Conservation (phyloP, 2,797 vertebrate species). For the Danionella dracula region DNA sequence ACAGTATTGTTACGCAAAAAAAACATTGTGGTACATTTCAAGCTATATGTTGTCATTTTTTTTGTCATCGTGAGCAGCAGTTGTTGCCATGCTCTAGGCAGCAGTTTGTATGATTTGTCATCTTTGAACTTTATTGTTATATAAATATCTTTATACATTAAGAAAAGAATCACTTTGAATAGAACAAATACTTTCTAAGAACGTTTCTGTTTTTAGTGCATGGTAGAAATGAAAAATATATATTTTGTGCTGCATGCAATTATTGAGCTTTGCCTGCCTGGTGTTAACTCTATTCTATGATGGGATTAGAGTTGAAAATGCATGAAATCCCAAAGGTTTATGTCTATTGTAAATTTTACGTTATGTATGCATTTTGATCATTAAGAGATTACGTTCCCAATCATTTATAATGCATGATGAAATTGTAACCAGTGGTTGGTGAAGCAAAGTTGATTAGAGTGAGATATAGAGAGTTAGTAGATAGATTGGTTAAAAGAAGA, state of each 20-base stretch:
- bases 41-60: too few relatives aligned
- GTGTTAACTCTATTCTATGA: conserved; percentile 42
- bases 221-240: conserved; percentile 65
- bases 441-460: not conserved
- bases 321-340: conserved; percentile 16
- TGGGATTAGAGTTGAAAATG: conserved; percentile 5
- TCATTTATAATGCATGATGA: not conserved
- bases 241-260: conserved; percentile 80
- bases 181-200: too few relatives aligned
- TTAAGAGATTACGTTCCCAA: not conserved
- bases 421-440: not conserved
- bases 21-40: conserved; percentile 19
- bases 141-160: conserved; percentile 1
- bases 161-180: not conserved
- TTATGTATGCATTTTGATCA: not conserved
- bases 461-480: not conserved
- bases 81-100: conserved; percentile 31
- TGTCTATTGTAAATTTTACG: conserved; percentile 9
- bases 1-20: conserved; percentile 36
- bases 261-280: conserved; percentile 67
- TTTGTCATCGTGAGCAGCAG: conserved; percentile 44
- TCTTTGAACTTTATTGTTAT: not conserved
- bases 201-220: conserved; percentile 55
- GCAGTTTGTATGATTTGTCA: conserved; percentile 12
- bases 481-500: too few relatives aligned